Evolutionary conservation across 2,113 vertebrate species (phyloP).

Genomic region (Bettongia penicillata): DNA sequence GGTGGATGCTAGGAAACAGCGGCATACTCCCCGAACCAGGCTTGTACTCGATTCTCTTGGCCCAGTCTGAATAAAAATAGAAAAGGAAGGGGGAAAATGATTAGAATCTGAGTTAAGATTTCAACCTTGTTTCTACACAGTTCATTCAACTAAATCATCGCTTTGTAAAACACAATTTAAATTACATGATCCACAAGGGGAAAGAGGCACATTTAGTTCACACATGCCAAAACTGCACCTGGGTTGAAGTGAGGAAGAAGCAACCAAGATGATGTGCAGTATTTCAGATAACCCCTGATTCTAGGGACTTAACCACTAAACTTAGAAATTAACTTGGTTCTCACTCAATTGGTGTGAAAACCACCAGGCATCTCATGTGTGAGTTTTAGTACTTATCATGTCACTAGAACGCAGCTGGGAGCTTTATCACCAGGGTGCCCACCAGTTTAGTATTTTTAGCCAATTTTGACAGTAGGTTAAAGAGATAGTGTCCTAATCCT

Average conservation of each 20-base stretch:
- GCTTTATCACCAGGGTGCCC: background rate
- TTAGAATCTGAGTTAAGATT: background rate
- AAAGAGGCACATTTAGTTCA: background rate
- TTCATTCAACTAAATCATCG: background rate
- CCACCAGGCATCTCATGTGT: background rate
- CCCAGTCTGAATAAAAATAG: constrained; percentile 88
- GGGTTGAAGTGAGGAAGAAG: background rate
- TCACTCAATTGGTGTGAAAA: background rate
- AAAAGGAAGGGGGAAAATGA: background rate
- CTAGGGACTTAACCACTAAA: background rate
- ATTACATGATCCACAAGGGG: background rate
- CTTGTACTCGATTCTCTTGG: constrained; percentile 92
- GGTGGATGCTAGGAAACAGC: constrained; percentile 93
- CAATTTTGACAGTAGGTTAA: background rate
- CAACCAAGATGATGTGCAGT: background rate
- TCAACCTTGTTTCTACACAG: background rate
- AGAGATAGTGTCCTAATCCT: background rate
- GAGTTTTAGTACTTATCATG: background rate
- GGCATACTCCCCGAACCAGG: constrained; percentile 93
- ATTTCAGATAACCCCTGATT: background rate
- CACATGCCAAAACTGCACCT: background rate
- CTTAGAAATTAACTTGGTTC: background rate
- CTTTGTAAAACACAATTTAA: background rate
- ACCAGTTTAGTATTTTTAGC: background rate
- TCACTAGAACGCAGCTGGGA: background rate